Percentiles rank a stretch among this genome's conserved stretches.
Evolutionary conservation across 2,797 vertebrate genomes (phyloP).

Genomic region (Mormyrus hasselquistii): DNA sequence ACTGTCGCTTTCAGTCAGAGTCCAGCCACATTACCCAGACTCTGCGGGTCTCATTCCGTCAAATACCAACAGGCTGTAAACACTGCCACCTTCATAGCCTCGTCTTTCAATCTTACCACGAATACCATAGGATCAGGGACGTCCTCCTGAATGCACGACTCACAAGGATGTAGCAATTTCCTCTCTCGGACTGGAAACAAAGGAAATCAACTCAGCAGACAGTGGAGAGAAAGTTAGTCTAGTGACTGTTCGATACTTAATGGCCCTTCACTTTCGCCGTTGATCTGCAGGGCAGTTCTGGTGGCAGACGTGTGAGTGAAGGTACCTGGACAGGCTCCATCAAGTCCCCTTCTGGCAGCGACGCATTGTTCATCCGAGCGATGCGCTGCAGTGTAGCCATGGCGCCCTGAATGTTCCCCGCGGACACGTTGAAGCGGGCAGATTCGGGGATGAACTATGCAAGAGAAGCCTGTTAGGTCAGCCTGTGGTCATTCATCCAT

Average conservation of each 20-base stretch:
- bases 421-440: conserved; percentile 76
- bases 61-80: background rate
- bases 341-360: conserved; percentile 71
- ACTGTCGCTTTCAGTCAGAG: background rate
- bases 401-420: conserved; percentile 64
- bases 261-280: background rate
- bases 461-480: background rate
- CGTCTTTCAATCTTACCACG: conserved; percentile 67
- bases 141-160: conserved; percentile 70
- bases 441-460: conserved; percentile 88
- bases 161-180: conserved; percentile 72
- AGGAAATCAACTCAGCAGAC: background rate
- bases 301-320: background rate
- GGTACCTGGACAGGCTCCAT: conserved; percentile 63
- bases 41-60: background rate
- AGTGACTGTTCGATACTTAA: background rate
- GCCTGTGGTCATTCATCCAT: background rate
- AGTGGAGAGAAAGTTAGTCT: background rate
- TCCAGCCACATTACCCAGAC: background rate
- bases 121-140: conserved; percentile 81
- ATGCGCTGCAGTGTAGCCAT: conserved; percentile 68
- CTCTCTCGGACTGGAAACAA: conserved; percentile 65
- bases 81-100: background rate
- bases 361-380: conserved; percentile 65
- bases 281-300: background rate